These are phyloP conservation scores for Crossocerus cetratus DNA, from an alignment of 2,888 invertebrate species.

Conservation along the genomic window DNA sequence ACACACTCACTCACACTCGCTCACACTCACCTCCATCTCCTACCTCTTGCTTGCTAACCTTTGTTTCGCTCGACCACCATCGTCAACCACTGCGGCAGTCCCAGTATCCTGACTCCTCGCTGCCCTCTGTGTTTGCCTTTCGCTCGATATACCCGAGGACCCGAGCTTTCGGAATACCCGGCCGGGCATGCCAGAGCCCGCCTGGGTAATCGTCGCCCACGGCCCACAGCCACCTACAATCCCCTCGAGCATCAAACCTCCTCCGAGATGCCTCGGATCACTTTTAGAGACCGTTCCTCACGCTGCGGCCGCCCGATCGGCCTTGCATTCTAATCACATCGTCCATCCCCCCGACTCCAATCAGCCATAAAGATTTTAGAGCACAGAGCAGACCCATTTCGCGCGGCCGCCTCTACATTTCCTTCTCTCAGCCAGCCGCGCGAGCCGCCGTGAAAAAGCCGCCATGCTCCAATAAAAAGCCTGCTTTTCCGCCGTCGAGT, in stretches of 20 bases:
- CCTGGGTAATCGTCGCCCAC: slow-evolving; percentile 34
- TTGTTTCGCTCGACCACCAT: slow-evolving; percentile 7
- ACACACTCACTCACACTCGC: slow-evolving; percentile 12
- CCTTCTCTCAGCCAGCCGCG: slow-evolving; percentile 8
- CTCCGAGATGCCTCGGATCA: slow-evolving; percentile 16
- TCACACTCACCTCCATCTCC: slow-evolving; percentile 15
- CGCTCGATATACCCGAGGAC: slow-evolving; percentile 15
- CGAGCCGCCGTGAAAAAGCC: no score
- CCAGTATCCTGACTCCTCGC: no score
- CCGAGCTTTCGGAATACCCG: slow-evolving; percentile 27
- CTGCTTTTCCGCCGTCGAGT: neutral
- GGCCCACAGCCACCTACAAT: slow-evolving; percentile 12
- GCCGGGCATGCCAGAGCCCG: slow-evolving; percentile 1
- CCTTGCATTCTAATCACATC: slow-evolving; percentile 18
- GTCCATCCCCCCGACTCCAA: slow-evolving; percentile 22
- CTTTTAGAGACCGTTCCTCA: slow-evolving; percentile 28
- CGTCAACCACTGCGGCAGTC: neutral
- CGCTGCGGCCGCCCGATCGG: neutral
- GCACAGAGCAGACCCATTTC: slow-evolving; percentile 21
- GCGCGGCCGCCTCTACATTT: neutral
- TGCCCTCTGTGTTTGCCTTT: slow-evolving; percentile 33
- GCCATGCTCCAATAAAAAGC: neutral
- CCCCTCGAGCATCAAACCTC: slow-evolving; percentile 10
- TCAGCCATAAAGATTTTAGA: slow-evolving; percentile 38
- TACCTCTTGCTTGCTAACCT: neutral